Base-by-base conservation (phyloP, 2,797 vertebrate genomes). In the Lycodopsis pacificus region DNA sequence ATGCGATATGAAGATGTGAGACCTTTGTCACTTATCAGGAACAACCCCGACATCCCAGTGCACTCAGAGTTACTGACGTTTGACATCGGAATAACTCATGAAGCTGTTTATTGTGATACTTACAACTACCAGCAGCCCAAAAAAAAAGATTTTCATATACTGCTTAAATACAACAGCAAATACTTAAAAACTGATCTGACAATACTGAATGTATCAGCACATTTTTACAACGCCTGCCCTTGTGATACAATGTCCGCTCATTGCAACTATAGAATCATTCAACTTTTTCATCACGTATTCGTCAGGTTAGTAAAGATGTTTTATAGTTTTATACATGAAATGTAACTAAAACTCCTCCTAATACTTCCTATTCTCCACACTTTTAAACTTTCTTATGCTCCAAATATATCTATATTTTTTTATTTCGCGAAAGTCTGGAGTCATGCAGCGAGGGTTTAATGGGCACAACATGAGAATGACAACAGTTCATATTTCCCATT, bases 1-100 rank as follows among this genome's bases (percentile, higher is more conserved):
- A 91, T 82, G 82, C 62, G 2, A 44, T 5, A 44, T 48, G 62
- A 62, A 89, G 87, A 90, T 71, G 82, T 79, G 86, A 89, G 83
- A 83, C 67, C 67, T 81, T 42, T 67, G 64, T 78, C 76, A 73
- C 67, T 65, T 82, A 79, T 69, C 68, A 68, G 71, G 82, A 87
- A 86, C 86, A 83, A 70, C 69, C 80, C 65, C 69, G 69, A 83
- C 76, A 71, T 73, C 63, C 14, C 13, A 3, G 34, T 6, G 40
- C 17, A 19, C 63, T 73, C 54, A 58, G 51, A 74, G 56, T 57
- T 63, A 71, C 65, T 83, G 87, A 82, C 46, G 38, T 74, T 72
- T n/a, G 34, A 65, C 67, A 34, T 49, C 2, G 22, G 76, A 72
- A 76, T 30, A 65, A 64, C 19, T 19, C 15, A 40, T 10, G 4